phyloP scores from a whole-genome alignment of 2,888 invertebrate species.

The Helleia helle region DNA sequence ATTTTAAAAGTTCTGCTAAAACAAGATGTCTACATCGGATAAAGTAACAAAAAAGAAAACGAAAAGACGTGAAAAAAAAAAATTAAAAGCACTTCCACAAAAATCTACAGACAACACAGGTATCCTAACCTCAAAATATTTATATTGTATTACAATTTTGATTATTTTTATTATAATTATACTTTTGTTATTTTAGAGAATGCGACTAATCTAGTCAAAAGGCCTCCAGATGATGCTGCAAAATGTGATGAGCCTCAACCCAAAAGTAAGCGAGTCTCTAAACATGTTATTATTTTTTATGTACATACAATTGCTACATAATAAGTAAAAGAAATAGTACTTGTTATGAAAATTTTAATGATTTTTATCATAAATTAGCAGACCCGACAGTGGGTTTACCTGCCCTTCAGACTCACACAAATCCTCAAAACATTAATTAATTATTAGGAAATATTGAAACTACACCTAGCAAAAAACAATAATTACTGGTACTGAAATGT shows the following conservation, averaged over 20 bases:
- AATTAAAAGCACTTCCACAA: constrained; percentile 67
- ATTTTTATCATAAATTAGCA: too few relatives aligned
- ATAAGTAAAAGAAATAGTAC: too few relatives aligned
- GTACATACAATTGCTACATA: too few relatives aligned
- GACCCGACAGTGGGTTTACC: too few relatives aligned
- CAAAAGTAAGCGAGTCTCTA: background rate
- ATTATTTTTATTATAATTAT: background rate
- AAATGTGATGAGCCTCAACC: background rate
- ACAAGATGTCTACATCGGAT: constrained; percentile 1
- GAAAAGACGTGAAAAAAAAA: constrained; percentile 83
- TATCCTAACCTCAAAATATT: constrained; percentile 32
- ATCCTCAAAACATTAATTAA: too few relatives aligned
- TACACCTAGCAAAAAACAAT: too few relatives aligned
- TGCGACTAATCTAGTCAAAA: constrained; percentile 18
- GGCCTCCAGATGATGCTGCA: background rate
- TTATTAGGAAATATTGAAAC: too few relatives aligned
- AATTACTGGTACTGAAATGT: too few relatives aligned
- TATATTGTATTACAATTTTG: background rate
- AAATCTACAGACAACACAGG: constrained; percentile 49
- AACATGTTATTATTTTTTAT: too few relatives aligned
- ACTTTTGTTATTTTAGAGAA: constrained; percentile 25
- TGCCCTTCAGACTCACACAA: too few relatives aligned
- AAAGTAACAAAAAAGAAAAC: constrained; percentile 64
- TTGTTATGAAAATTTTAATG: too few relatives aligned
- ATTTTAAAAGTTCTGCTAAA: background rate